Conservation (phyloP, 2,113 vertebrate species). For the Misgurnus mizolepis region DNA sequence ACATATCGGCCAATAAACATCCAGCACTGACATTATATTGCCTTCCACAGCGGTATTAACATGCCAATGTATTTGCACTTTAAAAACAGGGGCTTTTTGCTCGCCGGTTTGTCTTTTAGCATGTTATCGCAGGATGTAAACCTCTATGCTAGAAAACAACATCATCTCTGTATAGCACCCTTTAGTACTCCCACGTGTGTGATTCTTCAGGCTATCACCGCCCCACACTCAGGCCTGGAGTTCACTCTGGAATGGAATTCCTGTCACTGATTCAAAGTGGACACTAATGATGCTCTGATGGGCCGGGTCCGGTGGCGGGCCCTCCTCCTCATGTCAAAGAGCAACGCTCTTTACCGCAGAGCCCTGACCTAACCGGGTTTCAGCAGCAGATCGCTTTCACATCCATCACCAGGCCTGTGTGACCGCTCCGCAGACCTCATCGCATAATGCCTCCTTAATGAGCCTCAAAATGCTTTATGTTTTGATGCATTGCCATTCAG, state of each 20-base stretch:
- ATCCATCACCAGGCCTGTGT: constrained; percentile 77
- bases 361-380: constrained; percentile 40
- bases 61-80: not conserved
- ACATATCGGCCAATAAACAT: no score
- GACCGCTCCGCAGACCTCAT: constrained; percentile 71
- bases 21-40: no score
- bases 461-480: constrained; percentile 82
- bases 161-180: constrained; percentile 15
- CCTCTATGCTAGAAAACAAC: not conserved
- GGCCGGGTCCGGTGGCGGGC: not conserved
- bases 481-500: constrained; percentile 81
- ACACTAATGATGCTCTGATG: constrained; percentile 54
- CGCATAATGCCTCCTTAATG: constrained; percentile 83
- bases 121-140: not conserved
- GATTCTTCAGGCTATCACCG: constrained; percentile 38
- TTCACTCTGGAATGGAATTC: constrained; percentile 42
- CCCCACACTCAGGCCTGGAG: constrained; percentile 34
- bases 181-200: constrained; percentile 45
- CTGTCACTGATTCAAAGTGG: constrained; percentile 30
- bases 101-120: not conserved
- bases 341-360: constrained; percentile 40
- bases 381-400: constrained; percentile 73
- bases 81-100: not conserved
- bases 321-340: constrained; percentile 41
- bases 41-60: not conserved